Base-by-base conservation (phyloP, 2,888 invertebrate genomes). In the Lasioglossum leucozonium region DNA sequence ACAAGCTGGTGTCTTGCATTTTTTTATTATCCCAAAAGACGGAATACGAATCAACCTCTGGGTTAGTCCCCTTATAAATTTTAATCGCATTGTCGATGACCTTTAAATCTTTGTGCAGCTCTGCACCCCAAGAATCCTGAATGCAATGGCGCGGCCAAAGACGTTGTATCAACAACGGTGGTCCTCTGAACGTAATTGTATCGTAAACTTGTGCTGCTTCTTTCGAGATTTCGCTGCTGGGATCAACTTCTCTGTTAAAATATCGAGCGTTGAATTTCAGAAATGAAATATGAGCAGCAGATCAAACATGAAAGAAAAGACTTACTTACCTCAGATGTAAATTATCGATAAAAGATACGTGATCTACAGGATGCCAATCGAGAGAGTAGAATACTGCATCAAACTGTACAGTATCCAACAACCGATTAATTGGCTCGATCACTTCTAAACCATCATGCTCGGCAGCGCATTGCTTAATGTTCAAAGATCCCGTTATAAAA, bases 1-100 rank as follows among this genome's bases (percentile, higher is more conserved):
- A 97, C 71, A 99, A 96, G 18, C 97, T 97, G 8, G 99, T 99
- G 94, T 98, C 97, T 1, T 98, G 97, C 85, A 98, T 95, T 95
- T 98, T 98, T 95, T 98, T 98, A 95, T 99, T 99, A 95, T 99
- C 99, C 98, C 98, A 99, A 96, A 99, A 99, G 72, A 99, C 99
- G 0, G 99, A 99, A 95, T 99, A 99, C 2, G 99, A 99, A 95
- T 99, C 99, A 81, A 99, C 98, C 90, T 99, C 98, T 0, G 99
- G 97, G 95, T 99, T 98, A 1, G 98, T 98, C 65, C 99, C 99
- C 95, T 98, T 98, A 95, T 98, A 98, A 77, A 98, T 97, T 94
- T 98, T 97, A 74, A 98, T 96, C 5, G 97, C 97, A 81, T 96
- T 96, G 11, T 98, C 97, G 65, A 97, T 96, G 79, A 98, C 97